Evolutionary conservation across 2,888 invertebrate species (phyloP).

Genomic region (Trypoxylon attenuatum): DNA sequence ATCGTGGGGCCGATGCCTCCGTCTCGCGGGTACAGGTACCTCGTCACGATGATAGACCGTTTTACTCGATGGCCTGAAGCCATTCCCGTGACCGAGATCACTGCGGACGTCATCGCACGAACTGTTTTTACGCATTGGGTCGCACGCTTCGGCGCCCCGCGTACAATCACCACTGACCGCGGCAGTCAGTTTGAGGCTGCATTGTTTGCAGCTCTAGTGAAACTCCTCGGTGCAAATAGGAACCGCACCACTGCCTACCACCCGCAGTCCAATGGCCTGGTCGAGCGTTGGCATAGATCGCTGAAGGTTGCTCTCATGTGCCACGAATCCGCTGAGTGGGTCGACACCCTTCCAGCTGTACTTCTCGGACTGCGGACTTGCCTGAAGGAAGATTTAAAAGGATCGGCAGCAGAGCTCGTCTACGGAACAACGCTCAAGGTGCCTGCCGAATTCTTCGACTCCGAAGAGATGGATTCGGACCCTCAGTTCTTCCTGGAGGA

Average conservation of each 20-base stretch:
- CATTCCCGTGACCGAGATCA: slow-evolving; percentile 51
- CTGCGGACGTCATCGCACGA: slow-evolving; percentile 55
- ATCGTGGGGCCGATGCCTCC: slow-evolving; percentile 71
- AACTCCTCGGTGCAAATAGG: background rate
- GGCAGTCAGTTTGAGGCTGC: background rate
- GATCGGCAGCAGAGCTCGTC: background rate
- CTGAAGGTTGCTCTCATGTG: background rate
- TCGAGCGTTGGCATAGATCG: background rate
- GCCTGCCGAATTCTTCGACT: too few relatives aligned
- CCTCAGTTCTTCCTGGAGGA: background rate
- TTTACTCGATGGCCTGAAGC: slow-evolving; percentile 53
- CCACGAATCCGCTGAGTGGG: background rate
- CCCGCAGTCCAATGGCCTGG: background rate
- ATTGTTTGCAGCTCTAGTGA: background rate
- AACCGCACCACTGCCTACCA: too few relatives aligned
- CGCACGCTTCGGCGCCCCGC: slow-evolving; percentile 70
- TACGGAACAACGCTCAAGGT: background rate
- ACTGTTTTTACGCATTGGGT: slow-evolving; percentile 70
- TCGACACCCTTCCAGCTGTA: background rate
- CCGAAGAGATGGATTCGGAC: background rate
- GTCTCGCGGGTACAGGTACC: slow-evolving; percentile 52
- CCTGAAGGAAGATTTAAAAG: too few relatives aligned
- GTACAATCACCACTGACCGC: too few relatives aligned
- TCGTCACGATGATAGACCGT: slow-evolving; percentile 33
- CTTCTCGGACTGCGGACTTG: background rate